Percentiles rank a stretch among this genome's conserved stretches.
phyloP scores from a whole-genome alignment of 2,113 vertebrate species.

The Strix uralensis region DNA sequence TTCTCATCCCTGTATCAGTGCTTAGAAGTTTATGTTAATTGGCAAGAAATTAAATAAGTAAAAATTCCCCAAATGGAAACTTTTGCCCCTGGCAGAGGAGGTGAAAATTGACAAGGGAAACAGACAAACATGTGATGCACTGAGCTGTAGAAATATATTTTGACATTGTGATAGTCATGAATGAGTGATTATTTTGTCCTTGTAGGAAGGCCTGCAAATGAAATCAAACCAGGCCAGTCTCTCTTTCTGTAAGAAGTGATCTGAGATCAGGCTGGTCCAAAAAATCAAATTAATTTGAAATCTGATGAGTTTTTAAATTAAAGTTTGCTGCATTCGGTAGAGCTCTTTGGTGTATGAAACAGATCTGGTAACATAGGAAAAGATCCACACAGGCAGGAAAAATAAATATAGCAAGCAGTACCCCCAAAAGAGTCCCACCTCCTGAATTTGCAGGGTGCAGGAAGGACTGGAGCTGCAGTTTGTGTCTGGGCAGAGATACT shows the following conservation, averaged over 20 bases:
- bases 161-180: neutral
- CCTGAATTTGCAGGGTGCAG: neutral
- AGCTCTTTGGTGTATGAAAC: rapidly evolving
- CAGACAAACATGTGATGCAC: neutral
- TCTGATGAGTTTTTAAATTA: neutral
- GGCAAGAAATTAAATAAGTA: neutral
- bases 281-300: neutral
- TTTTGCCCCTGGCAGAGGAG: neutral
- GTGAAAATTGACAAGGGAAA: neutral
- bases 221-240: neutral
- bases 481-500: neutral
- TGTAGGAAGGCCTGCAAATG: neutral
- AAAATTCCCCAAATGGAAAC: neutral
- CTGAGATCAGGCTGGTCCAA: neutral
- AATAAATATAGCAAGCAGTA: neutral
- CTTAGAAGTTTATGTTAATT: neutral
- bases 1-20: neutral
- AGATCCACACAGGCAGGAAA: neutral
- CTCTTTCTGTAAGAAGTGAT: neutral
- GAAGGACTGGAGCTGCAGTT: neutral
- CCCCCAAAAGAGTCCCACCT: neutral
- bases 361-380: neutral
- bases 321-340: rapidly evolving
- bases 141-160: neutral
- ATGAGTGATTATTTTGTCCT: neutral